Percentiles rank a stretch among this genome's conserved stretches.
phyloP scores from a whole-genome alignment of 2,113 vertebrate species.

The Ictidomys tridecemlineatus region DNA sequence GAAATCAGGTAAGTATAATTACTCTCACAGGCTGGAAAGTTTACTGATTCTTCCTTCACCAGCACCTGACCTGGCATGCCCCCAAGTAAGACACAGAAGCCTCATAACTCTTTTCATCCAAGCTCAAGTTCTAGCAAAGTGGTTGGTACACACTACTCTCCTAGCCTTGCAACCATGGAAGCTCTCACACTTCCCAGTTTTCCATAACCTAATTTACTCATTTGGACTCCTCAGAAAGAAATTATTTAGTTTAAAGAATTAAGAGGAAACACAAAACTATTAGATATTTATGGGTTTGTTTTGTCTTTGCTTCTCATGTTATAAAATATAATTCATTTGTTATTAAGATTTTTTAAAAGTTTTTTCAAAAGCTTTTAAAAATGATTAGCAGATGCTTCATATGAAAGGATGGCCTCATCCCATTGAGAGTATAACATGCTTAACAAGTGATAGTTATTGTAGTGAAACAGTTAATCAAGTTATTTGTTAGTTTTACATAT shows the following conservation, averaged over 20 bases:
- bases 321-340: not conserved
- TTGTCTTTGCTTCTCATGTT: constrained; percentile 49
- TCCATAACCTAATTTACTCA: not conserved
- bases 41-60: not conserved
- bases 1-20: constrained; percentile 28
- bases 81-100: not conserved
- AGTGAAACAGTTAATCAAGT: constrained; percentile 33
- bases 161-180: not conserved
- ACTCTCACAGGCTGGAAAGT: not conserved
- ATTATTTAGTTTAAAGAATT: not conserved
- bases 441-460: not conserved
- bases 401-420: constrained; percentile 3
- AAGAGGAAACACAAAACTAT: constrained; percentile 17
- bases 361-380: not conserved
- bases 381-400: not conserved
- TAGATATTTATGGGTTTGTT: constrained; percentile 43
- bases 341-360: no score
- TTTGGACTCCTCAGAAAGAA: not conserved
- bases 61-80: not conserved
- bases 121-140: not conserved
- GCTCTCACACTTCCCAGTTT: not conserved
- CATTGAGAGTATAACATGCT: not conserved
- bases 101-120: not conserved
- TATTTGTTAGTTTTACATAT: constrained; percentile 38
- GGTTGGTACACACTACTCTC: not conserved